Evolutionary conservation across 2,797 vertebrate genomes (phyloP), one percentile per base, ranked within the genome.

Genomic region (Enteromius argenteus): DNA sequence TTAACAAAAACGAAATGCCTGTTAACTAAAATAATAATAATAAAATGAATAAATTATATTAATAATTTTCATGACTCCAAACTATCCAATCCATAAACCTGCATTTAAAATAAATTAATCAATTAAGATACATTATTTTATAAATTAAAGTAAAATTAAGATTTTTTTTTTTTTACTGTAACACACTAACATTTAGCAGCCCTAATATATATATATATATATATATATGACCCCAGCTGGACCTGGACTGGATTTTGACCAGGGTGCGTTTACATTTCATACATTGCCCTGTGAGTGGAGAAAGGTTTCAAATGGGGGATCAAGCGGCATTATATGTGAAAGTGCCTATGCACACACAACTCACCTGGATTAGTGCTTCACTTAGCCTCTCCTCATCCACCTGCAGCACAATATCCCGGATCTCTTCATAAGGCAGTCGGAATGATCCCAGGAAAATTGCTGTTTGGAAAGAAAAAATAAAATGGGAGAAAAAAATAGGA

Each of bases 361-460:
- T 91, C 96, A 99, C 98, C 96, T 99, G 98, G 94, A 99, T 97
- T 93, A 99, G 95, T 71, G 98, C 96, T 91, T 99, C 98, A 87
- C 94, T 99, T 91, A 99, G 94, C 90, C 97, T 93, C 72, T 96
- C 94, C 93, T 99, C 98, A 91, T 99, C 96, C 87, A 98, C 97
- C 88, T 98, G 94, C 91, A 99, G 93, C 92, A 99, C 96, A 13
- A 96, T 96, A 91, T 96, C 96, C 92, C 96, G 97, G 90, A 99
- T 99, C 93, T 99, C 98, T 93, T 98, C 96, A 83, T 99, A 99
- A 92, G 97, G 95, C 96, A 99, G 96, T 86, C 98, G 97, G 91
- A 98, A 98, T 79, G 98, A 99, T 91, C 98, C 97, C 90, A 99
- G 91, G 94, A 99, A 99, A 94, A 99, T 99, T 89, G 98, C 98